Evolutionary conservation across 2,113 vertebrate species (phyloP).

Genomic region (Symphodus melops): DNA sequence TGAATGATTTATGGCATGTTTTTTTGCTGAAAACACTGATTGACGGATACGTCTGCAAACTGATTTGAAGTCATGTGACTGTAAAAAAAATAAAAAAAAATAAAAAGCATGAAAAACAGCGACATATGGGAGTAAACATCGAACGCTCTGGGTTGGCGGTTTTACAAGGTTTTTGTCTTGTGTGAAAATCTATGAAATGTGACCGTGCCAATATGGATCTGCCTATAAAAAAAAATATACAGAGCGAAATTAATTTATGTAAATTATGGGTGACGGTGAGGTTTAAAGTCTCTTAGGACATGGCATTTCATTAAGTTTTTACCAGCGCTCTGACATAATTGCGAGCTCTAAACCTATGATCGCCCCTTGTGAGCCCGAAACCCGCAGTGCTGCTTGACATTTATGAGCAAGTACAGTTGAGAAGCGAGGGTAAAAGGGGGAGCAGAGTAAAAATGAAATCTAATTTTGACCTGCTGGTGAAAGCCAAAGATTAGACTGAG

Average conservation of each 20-base stretch:
- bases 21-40: constrained; percentile 17
- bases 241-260: constrained; percentile 86
- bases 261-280: constrained; percentile 80
- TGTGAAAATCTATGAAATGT: constrained; percentile 79
- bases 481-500: constrained; percentile 27
- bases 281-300: constrained; percentile 63
- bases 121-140: constrained; percentile 76
- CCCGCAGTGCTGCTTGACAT: constrained; percentile 74
- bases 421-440: constrained; percentile 41
- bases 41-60: constrained; percentile 14
- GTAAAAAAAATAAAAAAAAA: constrained; percentile 74
- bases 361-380: constrained; percentile 68
- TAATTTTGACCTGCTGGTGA: constrained; percentile 40
- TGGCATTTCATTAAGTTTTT: constrained; percentile 86
- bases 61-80: constrained; percentile 60
- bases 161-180: constrained; percentile 75
- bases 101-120: constrained; percentile 71
- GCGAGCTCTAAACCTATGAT: constrained; percentile 85
- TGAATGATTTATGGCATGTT: constrained; percentile 40
- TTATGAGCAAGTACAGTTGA: constrained; percentile 71
- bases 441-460: constrained; percentile 8
- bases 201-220: constrained; percentile 80
- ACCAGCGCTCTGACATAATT: constrained; percentile 83
- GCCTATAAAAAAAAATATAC: constrained; percentile 78
- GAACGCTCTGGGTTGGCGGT: constrained; percentile 63